Conservation (phyloP, 2,113 vertebrate genomes). For the Proteles cristata region DNA sequence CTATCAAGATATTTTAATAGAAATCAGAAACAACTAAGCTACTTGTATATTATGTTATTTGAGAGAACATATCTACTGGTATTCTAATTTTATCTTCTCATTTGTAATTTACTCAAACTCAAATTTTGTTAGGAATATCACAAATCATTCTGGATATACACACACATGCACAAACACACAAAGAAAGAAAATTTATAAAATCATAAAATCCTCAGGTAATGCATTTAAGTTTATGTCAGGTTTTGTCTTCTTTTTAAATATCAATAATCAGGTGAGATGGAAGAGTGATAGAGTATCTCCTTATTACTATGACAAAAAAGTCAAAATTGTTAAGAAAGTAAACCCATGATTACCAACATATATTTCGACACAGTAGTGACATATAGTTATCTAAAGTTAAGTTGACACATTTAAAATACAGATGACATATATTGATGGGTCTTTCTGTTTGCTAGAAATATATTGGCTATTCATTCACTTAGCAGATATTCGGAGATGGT, state of each 20-base stretch:
- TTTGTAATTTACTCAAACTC: background rate
- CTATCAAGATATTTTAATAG: constrained; percentile 13
- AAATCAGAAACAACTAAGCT: background rate
- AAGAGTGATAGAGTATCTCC: background rate
- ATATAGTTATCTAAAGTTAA: background rate
- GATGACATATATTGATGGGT: background rate
- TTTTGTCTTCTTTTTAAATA: background rate
- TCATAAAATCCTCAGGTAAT: background rate
- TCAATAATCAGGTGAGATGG: background rate
- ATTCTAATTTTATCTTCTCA: constrained; percentile 21
- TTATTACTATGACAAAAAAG: background rate
- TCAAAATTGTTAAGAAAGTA: background rate
- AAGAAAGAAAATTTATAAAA: background rate
- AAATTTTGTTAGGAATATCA: background rate
- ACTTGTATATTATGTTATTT: background rate
- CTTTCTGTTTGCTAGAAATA: background rate
- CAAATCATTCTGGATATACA: background rate
- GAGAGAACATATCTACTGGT: background rate
- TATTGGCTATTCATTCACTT: background rate
- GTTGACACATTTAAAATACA: background rate
- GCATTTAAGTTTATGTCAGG: background rate
- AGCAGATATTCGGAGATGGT: background rate
- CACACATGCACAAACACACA: background rate
- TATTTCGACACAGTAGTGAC: background rate
- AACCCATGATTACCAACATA: background rate